Evolutionary conservation across 2,888 invertebrate species (phyloP), one percentile per base, ranked within the genome.

Genomic region (Crematogaster levior): DNA sequence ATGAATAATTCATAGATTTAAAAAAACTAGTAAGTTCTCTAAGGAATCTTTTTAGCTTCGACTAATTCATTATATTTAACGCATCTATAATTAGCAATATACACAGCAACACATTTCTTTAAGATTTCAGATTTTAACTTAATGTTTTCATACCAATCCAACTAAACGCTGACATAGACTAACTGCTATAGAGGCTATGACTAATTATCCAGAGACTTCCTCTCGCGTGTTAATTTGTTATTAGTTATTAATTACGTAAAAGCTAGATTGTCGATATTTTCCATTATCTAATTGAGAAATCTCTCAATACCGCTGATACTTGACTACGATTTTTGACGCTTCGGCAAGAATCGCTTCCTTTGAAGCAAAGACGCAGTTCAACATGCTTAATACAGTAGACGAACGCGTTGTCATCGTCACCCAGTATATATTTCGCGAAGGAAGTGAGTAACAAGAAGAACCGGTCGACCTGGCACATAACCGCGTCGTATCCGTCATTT

Each of bases 381-480:
- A 27, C 37, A 48, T 30, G 30, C n/a, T 40, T 58, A 79, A 65
- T 56, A 80, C 53, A 60, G 27, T 1, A 46, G 24, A 40, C 43
- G 58, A 30, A 37, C 66, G 65, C 66, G 58, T 60, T 79, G 53
- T 79, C 79, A 74, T 77, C 81, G 82, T 88, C 87, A 87, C 85
- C 85, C 84, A 77, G 84, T 83, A 80, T 84, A 88, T 81, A 85
- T 86, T 84, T 86, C 81, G 80, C 82, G 58, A 81, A 86, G 88
- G 85, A 88, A 88, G 86, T 85, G 83, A 81, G 81, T 86, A 88
- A 89, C 88, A 82, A 88, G 89, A 88, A 89, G 85, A 89, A 89
- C 88, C 89, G 86, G 89, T 89, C 88, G 85, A 86, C 83, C 75
- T 86, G 83, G 85, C 88, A 89, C 85, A 86, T 88, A 88, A 89